These are phyloP conservation scores for Megastigmus dorsalis DNA, from an alignment of 2,888 invertebrate genomes.

Conservation along the genomic window DNA sequence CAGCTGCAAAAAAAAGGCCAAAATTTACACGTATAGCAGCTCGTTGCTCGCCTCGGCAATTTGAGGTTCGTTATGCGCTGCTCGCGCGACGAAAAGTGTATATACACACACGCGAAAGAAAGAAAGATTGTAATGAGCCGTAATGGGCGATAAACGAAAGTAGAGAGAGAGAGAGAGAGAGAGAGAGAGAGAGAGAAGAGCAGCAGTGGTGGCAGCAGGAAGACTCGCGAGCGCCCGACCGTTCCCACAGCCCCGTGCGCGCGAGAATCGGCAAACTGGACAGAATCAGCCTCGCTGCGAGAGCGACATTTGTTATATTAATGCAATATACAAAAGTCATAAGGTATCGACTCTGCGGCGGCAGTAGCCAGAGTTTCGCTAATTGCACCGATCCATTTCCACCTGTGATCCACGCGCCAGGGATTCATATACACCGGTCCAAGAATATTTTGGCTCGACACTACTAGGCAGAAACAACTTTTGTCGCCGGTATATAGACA, in stretches of 20 bases:
- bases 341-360: conserved; percentile 43
- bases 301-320: conserved; percentile 53
- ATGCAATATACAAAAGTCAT: conserved; percentile 54
- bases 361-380: conserved; percentile 10
- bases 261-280: too few relatives aligned
- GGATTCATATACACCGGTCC: too few relatives aligned
- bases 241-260: conserved; percentile 53
- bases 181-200: too few relatives aligned
- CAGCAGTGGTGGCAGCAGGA: conserved; percentile 14
- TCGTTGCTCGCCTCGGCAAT: conserved; percentile 16
- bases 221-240: too few relatives aligned
- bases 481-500: background rate
- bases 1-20: background rate
- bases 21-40: conserved; percentile 25
- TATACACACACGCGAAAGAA: conserved; percentile 39
- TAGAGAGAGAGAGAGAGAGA: too few relatives aligned
- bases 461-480: conserved; percentile 1
- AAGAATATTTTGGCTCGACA: conserved; percentile 20
- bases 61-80: conserved; percentile 28
- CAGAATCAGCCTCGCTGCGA: too few relatives aligned
- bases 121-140: conserved; percentile 43
- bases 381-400: conserved; percentile 33
- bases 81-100: conserved; percentile 1
- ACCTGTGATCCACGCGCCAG: background rate
- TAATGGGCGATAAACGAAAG: conserved; percentile 47